Evolutionary conservation across 2,113 vertebrate species (phyloP).

Genomic region (Carassius carassius): DNA sequence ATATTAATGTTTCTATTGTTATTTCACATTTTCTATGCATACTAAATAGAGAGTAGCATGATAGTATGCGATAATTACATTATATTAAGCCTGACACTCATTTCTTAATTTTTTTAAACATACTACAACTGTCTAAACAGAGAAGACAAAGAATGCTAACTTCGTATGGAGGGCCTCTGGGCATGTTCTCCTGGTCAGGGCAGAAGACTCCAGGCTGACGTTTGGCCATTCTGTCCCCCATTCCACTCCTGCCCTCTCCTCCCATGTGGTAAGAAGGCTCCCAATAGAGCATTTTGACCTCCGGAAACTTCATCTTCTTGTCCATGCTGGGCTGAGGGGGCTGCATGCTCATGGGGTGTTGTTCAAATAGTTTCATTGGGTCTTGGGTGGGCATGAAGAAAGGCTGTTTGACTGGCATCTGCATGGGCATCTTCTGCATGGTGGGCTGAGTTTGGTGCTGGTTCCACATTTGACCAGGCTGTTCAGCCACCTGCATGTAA

Average conservation of each 20-base stretch:
- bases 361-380: slow-evolving; percentile 90
- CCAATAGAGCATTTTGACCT: slow-evolving; percentile 93
- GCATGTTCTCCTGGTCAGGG: slow-evolving; percentile 83
- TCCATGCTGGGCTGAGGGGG: slow-evolving; percentile 78
- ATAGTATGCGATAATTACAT: not conserved
- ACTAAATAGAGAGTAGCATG: not conserved
- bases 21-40: not conserved
- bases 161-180: slow-evolving; percentile 87
- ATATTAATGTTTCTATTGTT: not conserved
- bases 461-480: slow-evolving; percentile 91
- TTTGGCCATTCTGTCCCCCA: slow-evolving; percentile 82
- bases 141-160: slow-evolving; percentile 66
- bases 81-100: not conserved
- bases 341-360: slow-evolving; percentile 81
- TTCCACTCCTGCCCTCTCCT: slow-evolving; percentile 75
- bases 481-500: slow-evolving; percentile 86
- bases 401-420: slow-evolving; percentile 85
- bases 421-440: slow-evolving; percentile 83
- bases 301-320: slow-evolving; percentile 94
- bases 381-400: slow-evolving; percentile 88
- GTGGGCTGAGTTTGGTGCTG: slow-evolving; percentile 85
- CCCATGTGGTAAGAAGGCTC: slow-evolving; percentile 84
- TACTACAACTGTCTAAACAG: not conserved
- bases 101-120: not conserved
- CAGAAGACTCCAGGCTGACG: slow-evolving; percentile 83